Evolutionary conservation across 2,888 invertebrate species (phyloP).

Genomic region (Pheosia tremula): DNA sequence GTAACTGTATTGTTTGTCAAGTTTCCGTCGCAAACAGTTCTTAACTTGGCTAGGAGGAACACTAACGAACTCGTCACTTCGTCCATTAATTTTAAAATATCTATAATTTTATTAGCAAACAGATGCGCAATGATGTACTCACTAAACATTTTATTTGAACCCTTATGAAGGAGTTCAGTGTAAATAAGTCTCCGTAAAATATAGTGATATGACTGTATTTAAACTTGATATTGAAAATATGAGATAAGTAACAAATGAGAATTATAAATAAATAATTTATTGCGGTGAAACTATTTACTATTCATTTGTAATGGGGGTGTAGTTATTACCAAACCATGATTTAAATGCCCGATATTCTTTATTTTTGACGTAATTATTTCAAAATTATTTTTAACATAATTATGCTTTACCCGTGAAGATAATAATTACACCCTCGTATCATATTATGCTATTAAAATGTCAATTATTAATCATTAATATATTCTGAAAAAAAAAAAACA

Average conservation of each 20-base stretch:
- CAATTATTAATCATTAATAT: slow-evolving; percentile 61
- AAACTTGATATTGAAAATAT: slow-evolving; percentile 69
- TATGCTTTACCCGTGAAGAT: slow-evolving; percentile 17
- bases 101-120: slow-evolving; percentile 78
- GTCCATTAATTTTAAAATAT: slow-evolving; percentile 82
- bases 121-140: slow-evolving; percentile 76
- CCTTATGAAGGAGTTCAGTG: slow-evolving; percentile 78
- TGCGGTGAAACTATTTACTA: slow-evolving; percentile 61
- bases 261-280: slow-evolving; percentile 73
- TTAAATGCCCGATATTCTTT: slow-evolving; percentile 18
- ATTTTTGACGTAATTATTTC: not conserved
- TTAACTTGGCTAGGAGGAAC: slow-evolving; percentile 79
- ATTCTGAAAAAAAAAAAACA: slow-evolving; percentile 33
- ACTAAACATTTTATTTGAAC: slow-evolving; percentile 66
- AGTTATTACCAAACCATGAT: slow-evolving; percentile 55
- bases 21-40: slow-evolving; percentile 83
- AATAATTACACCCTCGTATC: slow-evolving; percentile 50
- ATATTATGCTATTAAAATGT: slow-evolving; percentile 61
- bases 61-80: slow-evolving; percentile 84
- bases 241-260: slow-evolving; percentile 68
- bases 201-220: slow-evolving; percentile 57
- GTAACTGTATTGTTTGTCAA: slow-evolving; percentile 73
- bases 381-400: not conserved
- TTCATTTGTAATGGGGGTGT: slow-evolving; percentile 55
- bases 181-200: slow-evolving; percentile 75